Conservation (phyloP, 2,113 vertebrate genomes). For the Melanostigma gelatinosum region DNA sequence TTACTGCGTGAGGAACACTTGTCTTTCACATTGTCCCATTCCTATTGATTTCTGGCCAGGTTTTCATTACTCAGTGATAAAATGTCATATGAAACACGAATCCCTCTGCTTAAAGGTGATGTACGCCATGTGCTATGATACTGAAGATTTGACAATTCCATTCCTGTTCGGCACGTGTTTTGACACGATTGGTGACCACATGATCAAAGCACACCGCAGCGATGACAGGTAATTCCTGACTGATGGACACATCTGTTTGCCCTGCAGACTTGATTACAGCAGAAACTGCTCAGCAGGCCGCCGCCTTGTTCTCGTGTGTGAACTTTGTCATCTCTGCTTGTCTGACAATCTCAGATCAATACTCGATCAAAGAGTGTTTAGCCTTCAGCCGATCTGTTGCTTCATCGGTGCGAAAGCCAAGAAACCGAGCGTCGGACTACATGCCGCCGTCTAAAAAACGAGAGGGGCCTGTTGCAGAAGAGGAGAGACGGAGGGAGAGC, state of each 20-base stretch:
- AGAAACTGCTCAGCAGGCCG: slow-evolving; percentile 39
- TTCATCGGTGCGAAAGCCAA: slow-evolving; percentile 2
- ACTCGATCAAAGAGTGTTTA: slow-evolving; percentile 73
- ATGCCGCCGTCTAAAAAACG: not conserved
- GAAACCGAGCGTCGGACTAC: slow-evolving; percentile 19
- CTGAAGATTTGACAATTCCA: slow-evolving; percentile 56
- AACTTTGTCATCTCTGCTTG: slow-evolving; percentile 68
- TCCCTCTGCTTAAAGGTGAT: slow-evolving; percentile 39
- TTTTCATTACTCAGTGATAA: slow-evolving; percentile 39
- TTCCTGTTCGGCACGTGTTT: slow-evolving; percentile 29
- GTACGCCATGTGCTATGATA: slow-evolving; percentile 7
- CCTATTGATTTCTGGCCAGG: slow-evolving; percentile 45
- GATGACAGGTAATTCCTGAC: slow-evolving; percentile 41
- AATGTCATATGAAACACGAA: slow-evolving; percentile 44
- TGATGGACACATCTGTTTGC: slow-evolving; percentile 49
- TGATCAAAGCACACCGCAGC: slow-evolving; percentile 25
- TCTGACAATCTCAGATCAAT: slow-evolving; percentile 77
- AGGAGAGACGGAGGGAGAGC: slow-evolving; percentile 1
- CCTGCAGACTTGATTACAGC: slow-evolving; percentile 41
- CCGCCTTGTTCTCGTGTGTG: slow-evolving; percentile 48
- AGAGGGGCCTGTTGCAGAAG: not conserved
- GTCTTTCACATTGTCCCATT: slow-evolving; percentile 26
- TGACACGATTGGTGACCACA: slow-evolving; percentile 26
- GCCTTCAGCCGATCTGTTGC: slow-evolving; percentile 50
- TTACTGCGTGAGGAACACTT: slow-evolving; percentile 21